phyloP scores from a whole-genome alignment of 2,888 invertebrate species.

The Cheilosia pagana region DNA sequence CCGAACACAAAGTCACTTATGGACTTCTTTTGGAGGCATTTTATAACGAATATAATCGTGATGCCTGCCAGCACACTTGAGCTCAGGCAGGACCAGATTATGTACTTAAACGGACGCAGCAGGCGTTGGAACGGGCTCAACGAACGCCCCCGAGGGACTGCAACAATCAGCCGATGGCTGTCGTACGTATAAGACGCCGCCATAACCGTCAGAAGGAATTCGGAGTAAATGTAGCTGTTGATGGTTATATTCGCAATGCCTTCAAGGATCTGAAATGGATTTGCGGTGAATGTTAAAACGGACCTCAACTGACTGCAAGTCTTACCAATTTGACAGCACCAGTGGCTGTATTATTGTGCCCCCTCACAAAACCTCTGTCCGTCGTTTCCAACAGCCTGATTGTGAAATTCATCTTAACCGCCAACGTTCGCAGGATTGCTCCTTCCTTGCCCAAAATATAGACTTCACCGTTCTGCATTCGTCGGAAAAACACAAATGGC shows the following conservation, averaged over 20 bases:
- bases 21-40: slow-evolving; percentile 70
- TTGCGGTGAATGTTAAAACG: background rate
- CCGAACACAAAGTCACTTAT: slow-evolving; percentile 78
- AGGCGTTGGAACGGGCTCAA: slow-evolving; percentile 79
- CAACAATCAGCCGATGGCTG: slow-evolving; percentile 78
- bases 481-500: slow-evolving; percentile 78
- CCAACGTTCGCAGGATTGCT: slow-evolving; percentile 77
- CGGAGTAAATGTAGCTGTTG: slow-evolving; percentile 77
- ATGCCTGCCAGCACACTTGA: slow-evolving; percentile 76
- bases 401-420: slow-evolving; percentile 80
- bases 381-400: slow-evolving; percentile 75
- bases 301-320: background rate
- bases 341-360: slow-evolving; percentile 77
- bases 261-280: slow-evolving; percentile 77
- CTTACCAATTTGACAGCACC: slow-evolving; percentile 79
- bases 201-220: slow-evolving; percentile 76
- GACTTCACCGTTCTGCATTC: slow-evolving; percentile 34
- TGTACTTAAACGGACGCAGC: slow-evolving; percentile 78
- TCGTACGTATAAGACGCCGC: slow-evolving; percentile 78
- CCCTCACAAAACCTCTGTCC: slow-evolving; percentile 76
- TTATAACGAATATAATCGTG: slow-evolving; percentile 75
- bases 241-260: slow-evolving; percentile 79
- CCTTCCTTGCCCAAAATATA: slow-evolving; percentile 81
- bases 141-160: slow-evolving; percentile 77
- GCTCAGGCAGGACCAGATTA: slow-evolving; percentile 79